These are phyloP conservation scores for Lamproptera curius DNA, from an alignment of 2,888 invertebrate genomes.

Conservation along the genomic window DNA sequence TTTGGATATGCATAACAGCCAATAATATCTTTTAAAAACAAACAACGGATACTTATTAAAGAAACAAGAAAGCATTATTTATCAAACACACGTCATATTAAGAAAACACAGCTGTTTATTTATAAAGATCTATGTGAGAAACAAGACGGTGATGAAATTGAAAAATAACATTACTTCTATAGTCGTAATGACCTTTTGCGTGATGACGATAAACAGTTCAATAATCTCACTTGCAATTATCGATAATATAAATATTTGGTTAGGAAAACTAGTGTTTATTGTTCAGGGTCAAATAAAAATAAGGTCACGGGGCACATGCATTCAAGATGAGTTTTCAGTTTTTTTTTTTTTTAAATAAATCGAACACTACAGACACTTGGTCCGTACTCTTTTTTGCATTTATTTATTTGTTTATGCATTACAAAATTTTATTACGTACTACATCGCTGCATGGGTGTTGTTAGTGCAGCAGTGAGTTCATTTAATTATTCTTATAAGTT, in stretches of 20 bases:
- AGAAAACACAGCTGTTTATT: background rate
- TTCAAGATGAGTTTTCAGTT: no score
- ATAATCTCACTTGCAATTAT: constrained; percentile 7
- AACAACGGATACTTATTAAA: background rate
- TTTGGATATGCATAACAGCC: no score
- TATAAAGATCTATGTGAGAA: background rate
- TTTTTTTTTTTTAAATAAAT: no score
- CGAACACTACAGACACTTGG: no score
- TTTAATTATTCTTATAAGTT: no score
- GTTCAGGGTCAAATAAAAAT: background rate
- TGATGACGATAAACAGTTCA: constrained; percentile 8
- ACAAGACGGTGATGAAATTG: constrained; percentile 8
- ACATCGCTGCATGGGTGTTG: no score
- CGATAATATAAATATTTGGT: constrained; percentile 13
- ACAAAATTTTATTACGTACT: no score
- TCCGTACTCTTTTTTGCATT: no score
- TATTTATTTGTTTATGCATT: no score
- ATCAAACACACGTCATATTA: background rate
- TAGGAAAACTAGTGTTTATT: background rate
- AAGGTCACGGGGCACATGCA: constrained; percentile 3
- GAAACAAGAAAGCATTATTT: background rate
- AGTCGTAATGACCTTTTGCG: constrained; percentile 6
- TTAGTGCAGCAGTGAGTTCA: no score
- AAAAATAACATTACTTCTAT: constrained; percentile 12
- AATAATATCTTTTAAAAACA: background rate